Percentiles rank a stretch among this genome's conserved stretches.
phyloP scores from a whole-genome alignment of 2,888 invertebrate species.

The Ormyrus rosae region DNA sequence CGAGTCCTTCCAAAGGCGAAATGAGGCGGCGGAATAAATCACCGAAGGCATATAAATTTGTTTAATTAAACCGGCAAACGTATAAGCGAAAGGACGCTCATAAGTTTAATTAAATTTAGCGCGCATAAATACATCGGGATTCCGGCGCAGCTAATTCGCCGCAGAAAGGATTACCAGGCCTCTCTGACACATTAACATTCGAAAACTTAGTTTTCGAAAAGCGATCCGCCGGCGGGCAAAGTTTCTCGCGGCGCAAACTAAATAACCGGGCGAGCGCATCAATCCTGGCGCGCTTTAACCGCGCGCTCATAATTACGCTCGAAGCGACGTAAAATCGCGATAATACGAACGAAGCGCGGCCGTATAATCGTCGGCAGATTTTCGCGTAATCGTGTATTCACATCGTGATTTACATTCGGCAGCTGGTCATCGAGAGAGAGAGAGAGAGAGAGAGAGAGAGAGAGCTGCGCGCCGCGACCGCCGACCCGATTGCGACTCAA shows the following conservation, averaged over 20 bases:
- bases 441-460: neutral
- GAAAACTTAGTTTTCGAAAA: too few relatives aligned
- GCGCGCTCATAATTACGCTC: constrained; percentile 37
- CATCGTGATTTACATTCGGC: constrained; percentile 47
- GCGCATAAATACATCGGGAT: constrained; percentile 8
- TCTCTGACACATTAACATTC: too few relatives aligned
- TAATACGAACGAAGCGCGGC: constrained; percentile 14
- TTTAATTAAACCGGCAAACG: neutral
- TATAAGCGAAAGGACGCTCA: neutral
- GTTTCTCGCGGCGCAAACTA: constrained; percentile 22
- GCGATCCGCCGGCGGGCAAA: neutral
- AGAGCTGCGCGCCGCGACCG: neutral
- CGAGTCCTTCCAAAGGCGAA: too few relatives aligned
- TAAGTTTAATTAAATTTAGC: constrained; percentile 36
- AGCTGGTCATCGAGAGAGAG: neutral
- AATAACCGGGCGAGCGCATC: constrained; percentile 17
- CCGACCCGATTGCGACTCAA: constrained; percentile 30
- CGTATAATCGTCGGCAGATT: constrained; percentile 48
- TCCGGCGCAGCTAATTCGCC: neutral
- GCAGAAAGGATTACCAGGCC: too few relatives aligned
- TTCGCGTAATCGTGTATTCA: constrained; percentile 47
- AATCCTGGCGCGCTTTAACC: constrained; percentile 33
- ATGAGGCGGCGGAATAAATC: too few relatives aligned
- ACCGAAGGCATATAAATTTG: too few relatives aligned
- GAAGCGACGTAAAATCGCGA: constrained; percentile 45